These are phyloP conservation scores for Microtus ochrogaster DNA, from an alignment of 2,113 vertebrate genomes.

Conservation along the genomic window DNA sequence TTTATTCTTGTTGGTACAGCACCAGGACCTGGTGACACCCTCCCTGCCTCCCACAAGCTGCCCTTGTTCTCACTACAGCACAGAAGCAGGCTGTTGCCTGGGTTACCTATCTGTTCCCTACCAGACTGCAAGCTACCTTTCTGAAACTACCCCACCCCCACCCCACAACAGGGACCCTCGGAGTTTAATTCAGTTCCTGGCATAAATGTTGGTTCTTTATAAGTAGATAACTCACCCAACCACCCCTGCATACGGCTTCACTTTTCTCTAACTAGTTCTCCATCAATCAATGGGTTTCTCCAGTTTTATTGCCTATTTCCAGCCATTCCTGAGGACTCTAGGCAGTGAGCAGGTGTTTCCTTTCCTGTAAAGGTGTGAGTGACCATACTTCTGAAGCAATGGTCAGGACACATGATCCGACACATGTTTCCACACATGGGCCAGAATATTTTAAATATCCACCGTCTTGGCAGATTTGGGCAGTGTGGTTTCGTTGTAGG, in stretches of 20 bases:
- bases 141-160: not conserved
- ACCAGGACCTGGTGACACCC: constrained; percentile 14
- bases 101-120: not conserved
- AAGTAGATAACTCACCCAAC: not conserved
- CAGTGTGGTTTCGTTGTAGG: not conserved
- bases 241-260: not conserved
- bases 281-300: constrained; percentile 1
- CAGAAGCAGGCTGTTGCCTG: not conserved
- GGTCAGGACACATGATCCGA: constrained; percentile 70
- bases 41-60: constrained; percentile 1
- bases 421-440: constrained; percentile 79
- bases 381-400: constrained; percentile 73
- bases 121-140: not conserved
- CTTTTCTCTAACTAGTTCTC: not conserved
- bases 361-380: constrained; percentile 73
- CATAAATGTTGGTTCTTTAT: constrained; percentile 19
- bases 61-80: not conserved
- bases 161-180: not conserved
- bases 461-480: not conserved
- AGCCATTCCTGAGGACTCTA: constrained; percentile 61
- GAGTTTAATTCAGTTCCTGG: not conserved
- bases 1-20: not conserved
- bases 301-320: constrained; percentile 36
- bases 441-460: constrained; percentile 75
- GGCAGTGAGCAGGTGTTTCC: constrained; percentile 71